Evolutionary conservation across 2,113 vertebrate genomes (phyloP).

Genomic region (Pterophyllum scalare): DNA sequence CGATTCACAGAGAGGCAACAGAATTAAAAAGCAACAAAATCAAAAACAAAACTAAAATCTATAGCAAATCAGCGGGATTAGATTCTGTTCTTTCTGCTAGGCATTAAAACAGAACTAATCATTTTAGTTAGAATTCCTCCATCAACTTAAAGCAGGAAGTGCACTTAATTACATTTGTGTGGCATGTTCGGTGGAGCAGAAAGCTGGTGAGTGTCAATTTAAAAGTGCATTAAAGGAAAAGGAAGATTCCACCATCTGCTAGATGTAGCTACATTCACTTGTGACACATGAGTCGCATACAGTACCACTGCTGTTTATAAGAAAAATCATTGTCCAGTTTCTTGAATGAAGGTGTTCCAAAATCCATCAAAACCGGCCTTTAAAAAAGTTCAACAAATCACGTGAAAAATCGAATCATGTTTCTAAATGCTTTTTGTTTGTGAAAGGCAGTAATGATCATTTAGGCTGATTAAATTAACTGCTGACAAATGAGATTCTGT

Average conservation of each 20-base stretch:
- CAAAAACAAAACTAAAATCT: slow-evolving; percentile 5
- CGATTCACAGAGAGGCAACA: no score
- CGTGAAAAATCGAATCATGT: not conserved
- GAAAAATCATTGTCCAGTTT: not conserved
- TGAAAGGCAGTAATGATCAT: not conserved
- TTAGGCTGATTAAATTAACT: not conserved
- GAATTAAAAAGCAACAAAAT: not conserved
- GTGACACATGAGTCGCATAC: not conserved
- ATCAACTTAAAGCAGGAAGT: not conserved
- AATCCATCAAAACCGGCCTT: not conserved
- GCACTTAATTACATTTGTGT: not conserved
- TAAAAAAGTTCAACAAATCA: not conserved
- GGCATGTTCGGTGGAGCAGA: not conserved
- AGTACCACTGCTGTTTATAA: not conserved
- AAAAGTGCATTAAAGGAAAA: not conserved
- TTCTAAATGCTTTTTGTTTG: not conserved
- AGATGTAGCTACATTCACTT: not conserved
- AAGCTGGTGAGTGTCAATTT: not conserved
- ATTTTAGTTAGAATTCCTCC: not conserved
- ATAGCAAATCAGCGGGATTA: not conserved
- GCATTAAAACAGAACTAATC: not conserved
- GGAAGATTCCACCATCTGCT: not conserved
- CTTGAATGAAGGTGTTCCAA: accelerated
- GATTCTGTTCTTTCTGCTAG: not conserved
- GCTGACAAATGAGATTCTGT: not conserved